Evolutionary conservation across 2,888 invertebrate species (phyloP).

Genomic region (Phengaris alcon): DNA sequence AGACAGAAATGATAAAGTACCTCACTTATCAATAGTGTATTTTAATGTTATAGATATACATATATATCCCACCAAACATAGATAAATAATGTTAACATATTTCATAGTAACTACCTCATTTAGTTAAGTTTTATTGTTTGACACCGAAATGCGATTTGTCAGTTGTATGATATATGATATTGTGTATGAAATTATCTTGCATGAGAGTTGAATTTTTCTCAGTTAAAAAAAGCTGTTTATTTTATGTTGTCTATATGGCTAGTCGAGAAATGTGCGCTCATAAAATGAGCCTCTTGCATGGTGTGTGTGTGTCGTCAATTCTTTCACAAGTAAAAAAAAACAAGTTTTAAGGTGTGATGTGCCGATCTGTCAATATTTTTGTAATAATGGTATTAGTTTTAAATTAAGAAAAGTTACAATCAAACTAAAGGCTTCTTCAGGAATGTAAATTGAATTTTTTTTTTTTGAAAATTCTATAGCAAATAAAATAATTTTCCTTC

Average conservation of each 20-base stretch:
- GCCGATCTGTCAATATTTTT: background rate
- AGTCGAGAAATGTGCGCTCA: background rate
- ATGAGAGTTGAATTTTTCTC: slow-evolving; percentile 37
- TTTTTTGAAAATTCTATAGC: too few species aligned
- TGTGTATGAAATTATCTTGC: slow-evolving; percentile 37
- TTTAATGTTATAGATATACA: slow-evolving; percentile 66
- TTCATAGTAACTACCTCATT: slow-evolving; percentile 74
- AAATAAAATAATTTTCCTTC: background rate
- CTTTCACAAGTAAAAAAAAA: background rate
- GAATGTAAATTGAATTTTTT: background rate
- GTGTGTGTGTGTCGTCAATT: slow-evolving; percentile 4
- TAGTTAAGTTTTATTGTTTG: slow-evolving; percentile 54
- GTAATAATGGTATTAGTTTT: background rate
- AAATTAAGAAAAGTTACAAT: background rate
- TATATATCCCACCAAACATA: slow-evolving; percentile 75
- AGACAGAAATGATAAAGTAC: slow-evolving; percentile 65
- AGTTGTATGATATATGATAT: slow-evolving; percentile 31
- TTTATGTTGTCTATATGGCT: slow-evolving; percentile 24
- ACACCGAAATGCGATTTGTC: slow-evolving; percentile 33
- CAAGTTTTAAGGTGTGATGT: background rate
- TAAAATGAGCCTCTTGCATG: slow-evolving; percentile 3
- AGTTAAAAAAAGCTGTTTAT: slow-evolving; percentile 28
- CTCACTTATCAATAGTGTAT: slow-evolving; percentile 72
- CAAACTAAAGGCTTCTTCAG: background rate
- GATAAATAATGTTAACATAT: slow-evolving; percentile 64